Percentiles rank a stretch among this genome's conserved stretches.
Evolutionary conservation across 2,113 vertebrate species (phyloP).

Genomic region (Oryzias javanicus): DNA sequence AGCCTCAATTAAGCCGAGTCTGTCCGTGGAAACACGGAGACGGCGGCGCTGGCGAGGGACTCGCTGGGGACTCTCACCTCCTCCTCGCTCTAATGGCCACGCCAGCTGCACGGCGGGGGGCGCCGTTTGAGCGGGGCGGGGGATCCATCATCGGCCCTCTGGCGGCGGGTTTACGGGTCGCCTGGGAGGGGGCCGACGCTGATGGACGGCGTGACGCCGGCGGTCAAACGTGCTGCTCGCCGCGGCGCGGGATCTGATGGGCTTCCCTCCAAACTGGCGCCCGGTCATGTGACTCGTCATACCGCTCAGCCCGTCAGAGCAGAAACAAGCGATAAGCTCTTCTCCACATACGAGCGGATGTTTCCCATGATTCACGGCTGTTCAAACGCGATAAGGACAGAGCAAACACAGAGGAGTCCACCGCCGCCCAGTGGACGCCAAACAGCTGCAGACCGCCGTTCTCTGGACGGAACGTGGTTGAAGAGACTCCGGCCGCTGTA

Average conservation of each 20-base stretch:
- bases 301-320: too few relatives aligned
- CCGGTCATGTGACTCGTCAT: too few relatives aligned
- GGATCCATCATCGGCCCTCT: constrained; percentile 72
- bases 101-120: constrained; percentile 48
- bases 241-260: constrained; percentile 9
- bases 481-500: too few relatives aligned
- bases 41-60: constrained; percentile 30
- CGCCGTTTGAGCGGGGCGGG: constrained; percentile 55
- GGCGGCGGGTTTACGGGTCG: constrained; percentile 55
- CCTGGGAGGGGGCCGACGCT: constrained; percentile 53
- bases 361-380: too few relatives aligned
- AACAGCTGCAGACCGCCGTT: too few relatives aligned
- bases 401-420: too few relatives aligned
- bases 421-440: too few relatives aligned
- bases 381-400: too few relatives aligned
- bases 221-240: constrained; percentile 6
- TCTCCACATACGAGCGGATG: too few relatives aligned
- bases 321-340: too few relatives aligned
- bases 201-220: constrained; percentile 51
- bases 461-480: too few relatives aligned
- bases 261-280: constrained; percentile 8
- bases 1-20: constrained; percentile 58
- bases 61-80: constrained; percentile 55
- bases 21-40: constrained; percentile 45
- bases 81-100: constrained; percentile 58